Percentiles rank a stretch among this genome's conserved stretches.
Evolutionary conservation across 2,888 invertebrate genomes (phyloP).

Genomic region (Hoplodrina ambigua): DNA sequence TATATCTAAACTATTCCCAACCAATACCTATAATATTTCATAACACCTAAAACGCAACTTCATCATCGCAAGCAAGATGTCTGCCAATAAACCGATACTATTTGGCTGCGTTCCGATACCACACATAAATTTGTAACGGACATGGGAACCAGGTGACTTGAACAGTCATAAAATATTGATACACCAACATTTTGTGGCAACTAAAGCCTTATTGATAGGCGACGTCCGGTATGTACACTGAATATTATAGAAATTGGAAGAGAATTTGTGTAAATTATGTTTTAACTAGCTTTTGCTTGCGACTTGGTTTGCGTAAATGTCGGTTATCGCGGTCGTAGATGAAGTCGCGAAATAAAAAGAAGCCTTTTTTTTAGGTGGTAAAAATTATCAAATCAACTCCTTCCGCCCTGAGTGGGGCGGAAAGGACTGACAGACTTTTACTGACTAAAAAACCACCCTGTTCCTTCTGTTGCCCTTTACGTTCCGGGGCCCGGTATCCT

Average conservation of each 20-base stretch:
- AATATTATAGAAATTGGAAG: slow-evolving; percentile 17
- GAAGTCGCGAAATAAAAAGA: no score
- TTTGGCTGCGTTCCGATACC: slow-evolving; percentile 78
- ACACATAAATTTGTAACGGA: slow-evolving; percentile 75
- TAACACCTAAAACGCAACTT: slow-evolving; percentile 60
- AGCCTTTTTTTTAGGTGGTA: no score
- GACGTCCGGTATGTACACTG: slow-evolving; percentile 6
- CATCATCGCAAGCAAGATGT: slow-evolving; percentile 70
- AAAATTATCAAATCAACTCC: no score
- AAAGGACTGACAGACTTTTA: no score
- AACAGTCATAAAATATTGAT: slow-evolving; percentile 69
- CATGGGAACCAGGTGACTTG: slow-evolving; percentile 76
- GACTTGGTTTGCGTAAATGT: no score
- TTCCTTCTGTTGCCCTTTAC: no score
- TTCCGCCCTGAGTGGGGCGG: no score
- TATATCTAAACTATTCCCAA: not conserved
- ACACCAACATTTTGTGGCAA: slow-evolving; percentile 54
- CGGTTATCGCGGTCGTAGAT: no score
- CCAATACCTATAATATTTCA: slow-evolving; percentile 37
- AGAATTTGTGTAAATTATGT: not conserved
- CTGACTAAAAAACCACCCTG: no score
- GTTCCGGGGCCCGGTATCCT: no score
- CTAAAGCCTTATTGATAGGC: slow-evolving; percentile 47
- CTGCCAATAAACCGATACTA: slow-evolving; percentile 72
- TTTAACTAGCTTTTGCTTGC: not conserved